Evolutionary conservation across 2,888 invertebrate genomes (phyloP), one percentile per base, ranked within the genome.

Genomic region (Ophraella communa): DNA sequence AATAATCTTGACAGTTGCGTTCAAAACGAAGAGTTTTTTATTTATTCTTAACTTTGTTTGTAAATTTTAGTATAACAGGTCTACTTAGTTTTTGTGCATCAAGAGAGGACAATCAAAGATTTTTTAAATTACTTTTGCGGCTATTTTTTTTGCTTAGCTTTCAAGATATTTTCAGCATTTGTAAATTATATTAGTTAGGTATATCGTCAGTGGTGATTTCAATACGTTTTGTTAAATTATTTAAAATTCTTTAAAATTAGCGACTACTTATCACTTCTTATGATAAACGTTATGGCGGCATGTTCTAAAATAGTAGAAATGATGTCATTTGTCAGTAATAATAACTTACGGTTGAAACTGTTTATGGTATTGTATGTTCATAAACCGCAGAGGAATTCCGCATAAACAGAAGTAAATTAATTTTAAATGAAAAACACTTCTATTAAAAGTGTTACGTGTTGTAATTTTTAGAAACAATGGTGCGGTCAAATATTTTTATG

Each of bases 311-410:
- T 56, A 56, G 42, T 44, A 42, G 44, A 39, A 47, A 56, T 56
- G 56, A 56, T 56, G 56, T 56, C 56, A 56, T 56, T 21, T 18
- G 39, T 23, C 30, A 42, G 24, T 44, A 24, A 56, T 44, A 23
- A 56, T 23, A 7, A 45, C 45, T 5, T 8, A 52, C 23, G 18
- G 45, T 45, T 45, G 11, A 20, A 33, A 20, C 27, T 5, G n/a
- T 53, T 33, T 33, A 30, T 23, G n/a, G 7, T 27, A 14, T 27
- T 53, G 53, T 33, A 35, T 33, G 53, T 53, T 45, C 56, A 56
- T 56, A 56, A 56, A 56, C 56, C 56, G 30, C 56, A 56, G 27
- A 56, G 30, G 23, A 56, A 39, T 56, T 56, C 42, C 56, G 17
- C n/a, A 24, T 27, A 18, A 20, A 44, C 23, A 11, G 8, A 24